Base-by-base conservation (phyloP, 2,888 invertebrate species). In the Melinaea menophilus region DNA sequence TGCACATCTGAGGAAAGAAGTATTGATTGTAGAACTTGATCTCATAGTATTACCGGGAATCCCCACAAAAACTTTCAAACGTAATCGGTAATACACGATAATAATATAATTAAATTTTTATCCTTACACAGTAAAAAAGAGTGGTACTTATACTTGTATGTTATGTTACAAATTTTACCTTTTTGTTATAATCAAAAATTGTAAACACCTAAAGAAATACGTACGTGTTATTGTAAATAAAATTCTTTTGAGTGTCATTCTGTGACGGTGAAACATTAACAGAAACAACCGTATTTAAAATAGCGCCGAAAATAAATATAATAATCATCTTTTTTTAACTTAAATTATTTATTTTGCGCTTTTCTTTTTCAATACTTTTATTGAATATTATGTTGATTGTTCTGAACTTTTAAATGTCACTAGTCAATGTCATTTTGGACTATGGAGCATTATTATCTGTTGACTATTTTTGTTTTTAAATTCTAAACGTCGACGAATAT, bases 161-260 rank as follows among this genome's bases (percentile, higher is more conserved):
- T 41, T 41, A 41, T 9, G 7, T 41, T 41, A 1, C 9, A 41
- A 2, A 41, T 41, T 51, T 51, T 51, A 2, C 9, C 7, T 9
- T 9, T 22, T 51, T 7, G 22, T 51, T 31, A 48, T 11, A 48
- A 48, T 22, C 48, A 48, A 48, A 48, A 22, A 48, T 51, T 31
- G 31, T 31, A 51, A 51, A 31, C 31, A 51, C 22, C 9, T 51
- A 11, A 55, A 11, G 22, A n/a, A 51, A 56, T 48, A 81, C 87
- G 80, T 78, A 87, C 87, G 69, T 78, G 58, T 79, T 73, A 63
- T 82, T 72, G 63, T 85, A 85, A 68, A 84, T 72, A 75, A 87
- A 87, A 13, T 72, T 76, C 69, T 80, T 84, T 55, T 76, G 75
- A 22, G 67, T 71, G 34, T 58, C 63, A 72, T 75, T 70, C 31